phyloP scores from a whole-genome alignment of 2,797 vertebrate species.

The Trachops cirrhosus region DNA sequence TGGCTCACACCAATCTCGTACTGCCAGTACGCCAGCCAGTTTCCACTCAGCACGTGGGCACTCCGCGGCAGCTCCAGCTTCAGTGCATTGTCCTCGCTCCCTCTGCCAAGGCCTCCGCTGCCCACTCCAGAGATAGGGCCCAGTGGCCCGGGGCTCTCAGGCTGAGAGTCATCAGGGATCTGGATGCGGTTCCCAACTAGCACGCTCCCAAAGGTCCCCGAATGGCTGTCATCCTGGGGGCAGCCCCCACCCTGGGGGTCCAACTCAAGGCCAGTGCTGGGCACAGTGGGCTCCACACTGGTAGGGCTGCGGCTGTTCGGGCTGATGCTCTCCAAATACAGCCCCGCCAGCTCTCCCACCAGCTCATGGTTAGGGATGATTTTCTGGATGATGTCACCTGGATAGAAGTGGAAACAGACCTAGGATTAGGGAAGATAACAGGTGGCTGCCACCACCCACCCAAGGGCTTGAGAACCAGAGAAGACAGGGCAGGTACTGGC shows the following conservation, averaged over 20 bases:
- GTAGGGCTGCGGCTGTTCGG: conserved; percentile 76
- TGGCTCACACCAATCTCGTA: conserved; percentile 98
- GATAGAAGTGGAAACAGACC: not conserved
- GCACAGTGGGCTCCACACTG: conserved; percentile 48
- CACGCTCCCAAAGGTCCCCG: conserved; percentile 95
- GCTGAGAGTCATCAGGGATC: conserved; percentile 87
- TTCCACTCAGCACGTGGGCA: conserved; percentile 92
- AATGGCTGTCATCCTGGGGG: conserved; percentile 84
- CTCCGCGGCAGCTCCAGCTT: conserved; percentile 96
- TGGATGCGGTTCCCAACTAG: conserved; percentile 98
- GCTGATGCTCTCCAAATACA: conserved; percentile 89
- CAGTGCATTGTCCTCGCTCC: conserved; percentile 87
- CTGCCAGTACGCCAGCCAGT: conserved; percentile 99
- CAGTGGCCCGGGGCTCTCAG: conserved; percentile 72
- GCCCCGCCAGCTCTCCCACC: conserved; percentile 91
- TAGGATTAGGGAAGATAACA: not conserved
- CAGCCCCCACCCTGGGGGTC: conserved; percentile 68
- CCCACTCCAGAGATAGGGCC: conserved; percentile 81
- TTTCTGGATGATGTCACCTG: conserved; percentile 91
- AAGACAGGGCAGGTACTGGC: not conserved
- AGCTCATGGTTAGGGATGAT: conserved; percentile 92
- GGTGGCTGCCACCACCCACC: not conserved
- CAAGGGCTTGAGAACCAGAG: not conserved
- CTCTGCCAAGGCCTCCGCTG: conserved; percentile 80
- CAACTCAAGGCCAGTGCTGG: conserved; percentile 45